These are phyloP conservation scores for Hippocampus zosterae DNA, from an alignment of 2,113 vertebrate species.

Conservation along the genomic window DNA sequence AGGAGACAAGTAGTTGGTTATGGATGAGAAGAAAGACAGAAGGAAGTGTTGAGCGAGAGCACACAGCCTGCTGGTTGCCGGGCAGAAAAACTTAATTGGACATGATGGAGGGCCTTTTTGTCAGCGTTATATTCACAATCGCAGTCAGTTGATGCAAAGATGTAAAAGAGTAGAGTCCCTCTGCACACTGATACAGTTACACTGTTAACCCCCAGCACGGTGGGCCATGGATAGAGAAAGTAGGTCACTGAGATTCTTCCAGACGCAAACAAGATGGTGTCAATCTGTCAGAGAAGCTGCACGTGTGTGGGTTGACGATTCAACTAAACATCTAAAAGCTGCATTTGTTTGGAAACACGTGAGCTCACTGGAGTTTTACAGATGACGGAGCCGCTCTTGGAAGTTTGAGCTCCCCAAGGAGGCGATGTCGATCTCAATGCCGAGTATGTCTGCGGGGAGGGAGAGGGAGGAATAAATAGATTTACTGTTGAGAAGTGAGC, in stretches of 20 bases:
- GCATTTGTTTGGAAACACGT: constrained; percentile 15
- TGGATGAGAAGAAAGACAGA: constrained; percentile 7
- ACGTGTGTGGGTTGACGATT: constrained; percentile 22
- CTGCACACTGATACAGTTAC: constrained; percentile 57
- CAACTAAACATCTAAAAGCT: constrained; percentile 28
- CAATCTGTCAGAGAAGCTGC: constrained; percentile 22
- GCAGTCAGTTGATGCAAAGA: constrained; percentile 35
- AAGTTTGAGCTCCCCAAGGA: constrained; percentile 43
- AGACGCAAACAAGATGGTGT: constrained; percentile 46
- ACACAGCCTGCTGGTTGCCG: constrained; percentile 35
- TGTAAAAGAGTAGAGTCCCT: constrained; percentile 23
- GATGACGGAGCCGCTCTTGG: constrained; percentile 22
- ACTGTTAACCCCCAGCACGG: constrained; percentile 47
- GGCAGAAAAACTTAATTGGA: constrained; percentile 34
- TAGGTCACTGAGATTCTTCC: constrained; percentile 53
- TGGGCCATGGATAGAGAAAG: constrained; percentile 49
- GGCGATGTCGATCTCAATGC: constrained; percentile 44
- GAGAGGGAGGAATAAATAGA: constrained; percentile 68
- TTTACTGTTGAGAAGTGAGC: constrained; percentile 48
- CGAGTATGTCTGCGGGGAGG: constrained; percentile 39
- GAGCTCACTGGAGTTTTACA: constrained; percentile 16
- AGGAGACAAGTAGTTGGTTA: constrained; percentile 8
- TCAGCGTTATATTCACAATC: constrained; percentile 54
- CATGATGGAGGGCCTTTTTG: constrained; percentile 29
- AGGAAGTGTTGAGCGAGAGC: constrained; percentile 28